phyloP scores from a whole-genome alignment of 2,797 vertebrate genomes.

The Hipposideros larvatus region DNA sequence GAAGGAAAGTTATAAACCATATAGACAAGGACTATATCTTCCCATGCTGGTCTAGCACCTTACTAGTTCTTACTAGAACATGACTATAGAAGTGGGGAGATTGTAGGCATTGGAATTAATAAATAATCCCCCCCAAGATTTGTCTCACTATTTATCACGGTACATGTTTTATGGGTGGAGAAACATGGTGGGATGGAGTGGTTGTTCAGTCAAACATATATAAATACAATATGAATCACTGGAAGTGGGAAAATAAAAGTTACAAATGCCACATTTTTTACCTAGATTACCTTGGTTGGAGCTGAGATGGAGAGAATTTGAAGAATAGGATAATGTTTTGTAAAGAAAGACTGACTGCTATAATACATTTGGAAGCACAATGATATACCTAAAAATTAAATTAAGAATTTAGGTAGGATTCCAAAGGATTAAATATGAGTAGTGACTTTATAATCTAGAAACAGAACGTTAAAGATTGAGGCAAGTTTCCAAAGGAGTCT shows the following conservation, averaged over 20 bases:
- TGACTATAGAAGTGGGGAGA: not conserved
- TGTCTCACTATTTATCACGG: not conserved
- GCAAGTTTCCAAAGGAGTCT: conserved; percentile 27
- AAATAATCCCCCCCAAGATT: not conserved
- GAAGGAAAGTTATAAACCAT: not conserved
- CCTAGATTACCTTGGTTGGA: not conserved
- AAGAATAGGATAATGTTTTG: not conserved
- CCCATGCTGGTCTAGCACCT: not conserved
- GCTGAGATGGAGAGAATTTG: not conserved
- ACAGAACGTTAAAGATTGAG: conserved; percentile 10
- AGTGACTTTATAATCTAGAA: conserved; percentile 40
- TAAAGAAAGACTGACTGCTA: not conserved
- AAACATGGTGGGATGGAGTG: not conserved
- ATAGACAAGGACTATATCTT: not conserved
- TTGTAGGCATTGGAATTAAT: not conserved
- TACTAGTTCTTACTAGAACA: not conserved
- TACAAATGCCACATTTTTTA: not conserved
- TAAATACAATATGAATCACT: not conserved
- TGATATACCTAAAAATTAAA: not conserved
- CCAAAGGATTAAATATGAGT: not conserved
- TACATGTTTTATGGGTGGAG: not conserved
- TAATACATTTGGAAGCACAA: not conserved
- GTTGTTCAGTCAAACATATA: not conserved
- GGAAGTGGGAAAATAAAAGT: not conserved
- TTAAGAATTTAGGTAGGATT: conserved; percentile 41